Percentiles rank a stretch among this genome's conserved stretches.
Evolutionary conservation across 2,797 vertebrate genomes (phyloP).

Genomic region (Oreochromis grahami): DNA sequence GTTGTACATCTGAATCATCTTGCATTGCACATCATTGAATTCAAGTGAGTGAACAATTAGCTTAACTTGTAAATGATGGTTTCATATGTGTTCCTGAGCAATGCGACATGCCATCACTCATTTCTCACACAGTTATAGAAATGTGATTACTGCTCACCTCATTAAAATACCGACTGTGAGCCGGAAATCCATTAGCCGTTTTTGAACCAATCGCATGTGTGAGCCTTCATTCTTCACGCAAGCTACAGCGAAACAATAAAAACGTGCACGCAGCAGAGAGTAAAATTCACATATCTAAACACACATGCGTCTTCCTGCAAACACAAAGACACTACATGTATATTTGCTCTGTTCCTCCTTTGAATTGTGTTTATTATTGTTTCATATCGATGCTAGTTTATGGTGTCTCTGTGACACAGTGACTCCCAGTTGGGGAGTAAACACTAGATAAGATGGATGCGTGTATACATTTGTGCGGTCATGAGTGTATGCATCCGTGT

Average conservation of each 20-base stretch:
- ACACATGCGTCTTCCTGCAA: neutral
- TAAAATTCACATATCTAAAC: neutral
- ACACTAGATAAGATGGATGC: constrained; percentile 40
- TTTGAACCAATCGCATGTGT: neutral
- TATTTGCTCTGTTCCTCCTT: constrained; percentile 25
- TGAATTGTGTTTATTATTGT: constrained; percentile 55
- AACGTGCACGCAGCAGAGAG: neutral
- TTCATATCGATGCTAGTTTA: constrained; percentile 48
- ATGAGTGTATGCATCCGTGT: neutral
- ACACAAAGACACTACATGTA: neutral
- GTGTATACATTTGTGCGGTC: constrained; percentile 2
- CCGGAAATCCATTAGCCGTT: neutral
- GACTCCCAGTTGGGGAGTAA: constrained; percentile 54
- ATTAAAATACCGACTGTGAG: neutral
- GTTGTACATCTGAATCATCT: neutral
- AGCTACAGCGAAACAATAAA: neutral
- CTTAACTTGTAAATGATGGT: neutral
- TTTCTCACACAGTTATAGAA: neutral
- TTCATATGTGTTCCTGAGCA: neutral
- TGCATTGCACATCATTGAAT: neutral
- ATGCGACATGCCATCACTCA: neutral
- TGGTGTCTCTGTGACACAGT: constrained; percentile 26
- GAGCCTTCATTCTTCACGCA: neutral
- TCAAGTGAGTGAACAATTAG: neutral
- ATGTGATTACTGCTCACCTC: neutral